Base-by-base conservation (phyloP, 2,888 invertebrate genomes). In the Uloborus plumipes region DNA sequence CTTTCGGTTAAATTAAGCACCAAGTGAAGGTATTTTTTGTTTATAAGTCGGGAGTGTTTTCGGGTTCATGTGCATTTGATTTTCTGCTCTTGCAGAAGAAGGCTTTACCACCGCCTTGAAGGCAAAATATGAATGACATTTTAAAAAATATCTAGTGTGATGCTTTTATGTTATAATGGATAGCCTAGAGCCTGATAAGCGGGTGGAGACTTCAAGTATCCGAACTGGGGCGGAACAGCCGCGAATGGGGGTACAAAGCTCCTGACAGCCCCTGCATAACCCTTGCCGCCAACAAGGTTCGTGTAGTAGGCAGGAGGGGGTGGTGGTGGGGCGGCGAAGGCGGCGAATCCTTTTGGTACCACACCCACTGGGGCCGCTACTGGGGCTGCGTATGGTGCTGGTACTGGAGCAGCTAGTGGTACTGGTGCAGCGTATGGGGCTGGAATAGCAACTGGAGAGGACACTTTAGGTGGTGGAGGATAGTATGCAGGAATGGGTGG, bases 241-340 rank as follows among this genome's bases (percentile, higher is more conserved):
- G 76, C 67, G 53, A 70, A 74, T 2, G 80, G 80, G 18, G 80
- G 64, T 31, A 64, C 50, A 18, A 64, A 69, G 18, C 26, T 70
- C 26, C 74, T 74, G 0, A 80, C 39, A 31, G 74, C 64, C 20
- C 64, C 49, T 9, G 74, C 80, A 49, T 80, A 80, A 47, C 70
- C 74, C 62, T 74, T 80, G 14, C 64, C 70, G 31, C 55, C 64
- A 0, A 74, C 22, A 2, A 74, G 20, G 20, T 70, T 74, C n/a
- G 67, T 64, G 58, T 69, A 65, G 49, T 79, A 79, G 15, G 79
- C 73, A 20, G 79, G 73, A 31, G 72, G 79, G 3, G 71, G 71
- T 13, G 79, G 79, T n/a, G 77, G 61, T n/a, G 71, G 71, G 18
- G 61, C 73, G 18, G 61, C 73, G 26, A 26, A 59, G n/a, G 70